Percentiles rank a stretch among this genome's conserved stretches.
Evolutionary conservation across 2,113 vertebrate genomes (phyloP).

Genomic region (Heterochromis multidens): DNA sequence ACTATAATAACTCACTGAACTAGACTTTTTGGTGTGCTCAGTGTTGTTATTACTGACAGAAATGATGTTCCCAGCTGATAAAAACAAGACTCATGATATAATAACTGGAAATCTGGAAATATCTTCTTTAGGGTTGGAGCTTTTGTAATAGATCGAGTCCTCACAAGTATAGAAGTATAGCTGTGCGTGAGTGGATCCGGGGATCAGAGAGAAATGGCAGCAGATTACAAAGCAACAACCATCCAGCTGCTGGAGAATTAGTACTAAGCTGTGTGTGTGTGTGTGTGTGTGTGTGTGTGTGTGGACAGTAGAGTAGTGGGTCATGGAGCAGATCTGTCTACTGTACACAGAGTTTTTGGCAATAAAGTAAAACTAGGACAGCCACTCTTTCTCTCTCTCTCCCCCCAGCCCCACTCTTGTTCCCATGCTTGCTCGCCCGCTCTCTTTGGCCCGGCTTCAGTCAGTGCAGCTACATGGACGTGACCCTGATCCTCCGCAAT

Average conservation of each 20-base stretch:
- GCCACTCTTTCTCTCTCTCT: background rate
- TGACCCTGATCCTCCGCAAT: constrained; percentile 58
- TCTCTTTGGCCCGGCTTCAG: background rate
- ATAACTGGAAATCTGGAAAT: background rate
- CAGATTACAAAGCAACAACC: constrained; percentile 23
- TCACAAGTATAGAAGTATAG: background rate
- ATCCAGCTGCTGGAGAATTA: constrained; percentile 18
- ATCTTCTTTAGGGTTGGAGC: background rate
- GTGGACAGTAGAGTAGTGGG: constrained; percentile 21
- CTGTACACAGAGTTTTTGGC: background rate
- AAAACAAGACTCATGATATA: background rate
- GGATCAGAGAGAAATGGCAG: background rate
- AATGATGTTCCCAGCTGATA: background rate
- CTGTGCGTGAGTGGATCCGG: background rate
- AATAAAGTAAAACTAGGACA: constrained; percentile 30
- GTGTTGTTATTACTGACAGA: background rate
- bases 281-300: constrained; percentile 11
- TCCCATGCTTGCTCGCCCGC: background rate
- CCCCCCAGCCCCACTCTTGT: background rate
- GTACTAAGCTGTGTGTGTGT: constrained; percentile 5
- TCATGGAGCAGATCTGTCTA: background rate
- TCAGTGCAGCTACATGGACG: background rate
- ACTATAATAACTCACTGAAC: background rate
- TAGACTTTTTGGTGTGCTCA: background rate
- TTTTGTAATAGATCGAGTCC: background rate